A percentile compares a stretch with the other conserved stretches of the same genome.
These are phyloP conservation scores for Danionella cerebrum DNA, from an alignment of 2,113 vertebrate species.

Conservation along the genomic window DNA sequence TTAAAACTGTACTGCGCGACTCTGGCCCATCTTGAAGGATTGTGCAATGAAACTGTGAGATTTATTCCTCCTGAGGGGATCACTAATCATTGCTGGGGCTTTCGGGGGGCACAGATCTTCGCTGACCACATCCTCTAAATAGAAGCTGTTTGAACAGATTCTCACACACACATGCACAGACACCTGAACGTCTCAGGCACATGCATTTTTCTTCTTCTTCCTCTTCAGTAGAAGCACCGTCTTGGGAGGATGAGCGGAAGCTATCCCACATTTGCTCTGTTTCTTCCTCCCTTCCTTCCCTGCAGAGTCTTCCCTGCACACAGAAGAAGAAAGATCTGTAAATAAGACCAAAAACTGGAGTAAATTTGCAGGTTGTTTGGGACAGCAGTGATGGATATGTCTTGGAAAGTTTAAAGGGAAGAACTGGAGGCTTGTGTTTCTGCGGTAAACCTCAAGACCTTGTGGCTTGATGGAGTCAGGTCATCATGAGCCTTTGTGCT, in stretches of 20 bases:
- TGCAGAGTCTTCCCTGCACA: conserved; percentile 38
- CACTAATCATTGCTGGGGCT: conserved; percentile 62
- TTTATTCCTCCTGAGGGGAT: conserved; percentile 65
- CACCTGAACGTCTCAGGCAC: conserved; percentile 10
- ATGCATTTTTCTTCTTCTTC: conserved; percentile 26
- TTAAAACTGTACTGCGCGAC: conserved; percentile 63
- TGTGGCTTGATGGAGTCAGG: conserved; percentile 57
- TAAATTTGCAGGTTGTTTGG: conserved; percentile 62
- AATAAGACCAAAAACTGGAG: conserved; percentile 38
- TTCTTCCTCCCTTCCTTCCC: conserved; percentile 37
- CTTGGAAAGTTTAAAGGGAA: background rate
- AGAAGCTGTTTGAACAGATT: conserved; percentile 27
- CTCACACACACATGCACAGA: conserved; percentile 29
- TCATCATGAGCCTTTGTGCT: conserved; percentile 24
- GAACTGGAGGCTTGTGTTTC: background rate
- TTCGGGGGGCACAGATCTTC: conserved; percentile 44
- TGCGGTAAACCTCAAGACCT: conserved; percentile 36
- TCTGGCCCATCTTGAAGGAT: conserved; percentile 61
- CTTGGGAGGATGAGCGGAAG: conserved; percentile 67
- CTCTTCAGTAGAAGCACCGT: conserved; percentile 50
- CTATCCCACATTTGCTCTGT: conserved; percentile 54
- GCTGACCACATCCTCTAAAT: conserved; percentile 38
- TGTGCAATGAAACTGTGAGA: conserved; percentile 64
- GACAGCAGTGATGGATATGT: conserved; percentile 51
- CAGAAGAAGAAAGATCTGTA: conserved; percentile 34